These are phyloP conservation scores for Strigamia maritima DNA, from an alignment of 2,888 invertebrate genomes.

Conservation along the genomic window DNA sequence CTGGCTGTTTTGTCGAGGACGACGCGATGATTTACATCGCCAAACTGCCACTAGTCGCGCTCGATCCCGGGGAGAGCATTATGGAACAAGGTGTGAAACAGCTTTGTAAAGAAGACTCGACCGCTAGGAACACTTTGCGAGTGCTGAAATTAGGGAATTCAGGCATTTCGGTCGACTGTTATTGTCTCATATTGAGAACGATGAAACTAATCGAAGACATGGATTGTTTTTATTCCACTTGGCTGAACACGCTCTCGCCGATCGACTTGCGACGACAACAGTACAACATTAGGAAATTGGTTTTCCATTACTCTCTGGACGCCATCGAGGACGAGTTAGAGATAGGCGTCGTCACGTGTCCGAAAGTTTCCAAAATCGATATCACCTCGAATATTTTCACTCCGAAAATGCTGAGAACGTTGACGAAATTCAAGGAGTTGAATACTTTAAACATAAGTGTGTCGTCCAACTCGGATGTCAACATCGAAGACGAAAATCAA, in stretches of 20 bases:
- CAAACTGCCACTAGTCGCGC: neutral
- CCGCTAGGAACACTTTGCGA: neutral
- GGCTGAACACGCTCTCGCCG: neutral
- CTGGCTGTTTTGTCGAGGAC: neutral
- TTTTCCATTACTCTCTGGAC: neutral
- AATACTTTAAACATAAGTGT: neutral
- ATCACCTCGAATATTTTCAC: neutral
- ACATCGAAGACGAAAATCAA: neutral
- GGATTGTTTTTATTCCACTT: neutral
- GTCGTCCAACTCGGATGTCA: neutral
- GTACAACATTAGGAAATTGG: neutral
- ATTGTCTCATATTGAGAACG: neutral
- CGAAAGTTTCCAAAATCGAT: neutral
- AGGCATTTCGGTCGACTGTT: neutral
- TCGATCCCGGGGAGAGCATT: neutral
- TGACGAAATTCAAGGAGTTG: neutral
- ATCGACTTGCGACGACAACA: neutral
- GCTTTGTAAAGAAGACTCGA: neutral
- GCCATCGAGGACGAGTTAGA: neutral
- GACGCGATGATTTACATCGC: neutral
- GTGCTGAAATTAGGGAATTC: neutral
- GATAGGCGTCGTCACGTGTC: neutral
- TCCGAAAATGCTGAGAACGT: neutral
- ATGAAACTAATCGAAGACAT: neutral
- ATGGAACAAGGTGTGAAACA: neutral